phyloP scores from a whole-genome alignment of 2,797 vertebrate species.

The Premnoplex brunnescens region DNA sequence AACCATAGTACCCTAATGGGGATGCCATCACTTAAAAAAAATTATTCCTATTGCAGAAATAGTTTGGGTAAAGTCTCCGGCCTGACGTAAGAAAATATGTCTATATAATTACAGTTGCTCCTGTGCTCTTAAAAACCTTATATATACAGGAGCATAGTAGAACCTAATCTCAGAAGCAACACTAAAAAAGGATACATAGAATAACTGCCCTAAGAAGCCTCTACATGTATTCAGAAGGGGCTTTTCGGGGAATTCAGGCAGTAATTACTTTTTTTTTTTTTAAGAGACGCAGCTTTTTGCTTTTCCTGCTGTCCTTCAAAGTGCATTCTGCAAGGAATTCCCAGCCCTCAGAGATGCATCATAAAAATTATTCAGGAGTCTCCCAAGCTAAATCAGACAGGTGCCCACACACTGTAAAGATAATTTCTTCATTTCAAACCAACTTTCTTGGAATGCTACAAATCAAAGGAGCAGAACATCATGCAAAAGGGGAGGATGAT shows the following conservation, averaged over 20 bases:
- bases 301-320: background rate
- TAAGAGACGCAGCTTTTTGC: background rate
- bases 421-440: background rate
- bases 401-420: background rate
- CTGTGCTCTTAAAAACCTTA: background rate
- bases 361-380: background rate
- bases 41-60: background rate
- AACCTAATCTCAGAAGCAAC: background rate
- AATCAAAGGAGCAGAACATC: background rate
- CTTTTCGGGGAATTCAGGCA: background rate
- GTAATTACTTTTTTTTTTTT: background rate
- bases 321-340: background rate
- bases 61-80: background rate
- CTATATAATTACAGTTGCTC: background rate
- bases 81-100: background rate
- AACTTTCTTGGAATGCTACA: background rate
- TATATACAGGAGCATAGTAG: background rate
- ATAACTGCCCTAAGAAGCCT: background rate
- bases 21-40: background rate
- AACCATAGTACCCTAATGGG: background rate
- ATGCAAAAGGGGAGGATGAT: background rate
- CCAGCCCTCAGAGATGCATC: background rate
- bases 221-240: background rate
- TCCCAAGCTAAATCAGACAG: background rate
- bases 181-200: background rate